Percentiles rank a stretch among this genome's conserved stretches.
These are phyloP conservation scores for Halisarca cf. caerulea DNA, from an alignment of 37 sponge, comb jelly and placozoan genomes.

Conservation along the genomic window DNA sequence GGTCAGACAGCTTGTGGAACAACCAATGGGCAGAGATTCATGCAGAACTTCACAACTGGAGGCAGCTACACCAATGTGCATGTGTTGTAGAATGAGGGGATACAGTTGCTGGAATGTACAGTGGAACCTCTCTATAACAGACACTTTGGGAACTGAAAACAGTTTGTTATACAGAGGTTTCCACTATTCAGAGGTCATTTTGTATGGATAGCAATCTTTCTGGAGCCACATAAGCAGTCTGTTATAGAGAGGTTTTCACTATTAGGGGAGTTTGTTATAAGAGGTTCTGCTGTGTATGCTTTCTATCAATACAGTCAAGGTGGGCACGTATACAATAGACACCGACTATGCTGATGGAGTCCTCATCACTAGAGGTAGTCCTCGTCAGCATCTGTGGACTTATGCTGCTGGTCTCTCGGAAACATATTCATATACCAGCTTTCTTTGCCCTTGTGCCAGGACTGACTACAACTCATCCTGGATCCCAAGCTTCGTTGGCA, in stretches of 20 bases:
- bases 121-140: too few species aligned
- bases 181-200: too few species aligned
- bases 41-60: not conserved
- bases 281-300: too few species aligned
- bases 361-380: constrained; percentile 9
- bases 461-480: not conserved
- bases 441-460: not conserved
- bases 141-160: too few species aligned
- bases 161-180: too few species aligned
- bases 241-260: too few species aligned
- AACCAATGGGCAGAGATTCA: not conserved
- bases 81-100: not conserved
- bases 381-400: constrained; percentile 14
- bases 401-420: not conserved
- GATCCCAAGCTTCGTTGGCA: constrained; percentile 12
- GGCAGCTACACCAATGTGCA: constrained; percentile 10
- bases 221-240: too few species aligned
- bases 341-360: not conserved
- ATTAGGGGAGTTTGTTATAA: too few species aligned
- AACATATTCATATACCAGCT: not conserved
- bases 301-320: not conserved
- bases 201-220: too few species aligned
- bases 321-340: not conserved
- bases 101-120: not conserved
- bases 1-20: not conserved